phyloP scores from a whole-genome alignment of 92 coral and sea anemone genomes.

The Umimayanthus chanpuru region DNA sequence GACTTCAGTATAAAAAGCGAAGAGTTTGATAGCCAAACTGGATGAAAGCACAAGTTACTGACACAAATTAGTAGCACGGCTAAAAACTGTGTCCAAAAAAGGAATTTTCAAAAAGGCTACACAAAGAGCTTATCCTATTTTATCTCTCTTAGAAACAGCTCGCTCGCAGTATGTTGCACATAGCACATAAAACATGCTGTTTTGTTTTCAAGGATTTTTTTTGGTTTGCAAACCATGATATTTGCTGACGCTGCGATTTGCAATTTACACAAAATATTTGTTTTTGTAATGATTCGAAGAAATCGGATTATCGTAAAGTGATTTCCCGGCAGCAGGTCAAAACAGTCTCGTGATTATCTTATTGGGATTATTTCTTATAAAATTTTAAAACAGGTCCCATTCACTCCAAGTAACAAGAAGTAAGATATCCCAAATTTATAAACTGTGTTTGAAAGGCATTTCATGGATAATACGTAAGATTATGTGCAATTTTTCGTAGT shows the following conservation, averaged over 20 bases:
- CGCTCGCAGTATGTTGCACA: neutral
- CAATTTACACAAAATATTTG: neutral
- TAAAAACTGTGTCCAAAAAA: too few relatives aligned
- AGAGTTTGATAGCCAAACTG: too few relatives aligned
- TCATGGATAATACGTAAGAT: too few relatives aligned
- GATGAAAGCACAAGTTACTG: too few relatives aligned
- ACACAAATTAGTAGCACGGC: too few relatives aligned
- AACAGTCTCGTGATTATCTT: neutral
- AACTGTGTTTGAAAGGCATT: neutral
- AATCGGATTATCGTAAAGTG: neutral
- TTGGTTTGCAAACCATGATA: neutral
- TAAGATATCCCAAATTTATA: neutral
- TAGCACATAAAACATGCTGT: neutral
- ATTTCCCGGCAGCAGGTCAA: neutral
- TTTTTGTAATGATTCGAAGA: neutral
- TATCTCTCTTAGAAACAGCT: neutral
- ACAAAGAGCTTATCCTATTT: too few relatives aligned
- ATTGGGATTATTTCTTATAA: neutral
- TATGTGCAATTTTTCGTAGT: neutral
- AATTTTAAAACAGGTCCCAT: neutral
- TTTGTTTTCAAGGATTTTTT: neutral
- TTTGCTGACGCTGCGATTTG: conserved; percentile 39
- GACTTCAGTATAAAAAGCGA: too few relatives aligned
- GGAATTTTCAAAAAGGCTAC: too few relatives aligned
- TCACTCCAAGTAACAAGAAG: neutral